These are phyloP conservation scores for Fabriciana adippe DNA, from an alignment of 2,888 invertebrate genomes.

Conservation along the genomic window DNA sequence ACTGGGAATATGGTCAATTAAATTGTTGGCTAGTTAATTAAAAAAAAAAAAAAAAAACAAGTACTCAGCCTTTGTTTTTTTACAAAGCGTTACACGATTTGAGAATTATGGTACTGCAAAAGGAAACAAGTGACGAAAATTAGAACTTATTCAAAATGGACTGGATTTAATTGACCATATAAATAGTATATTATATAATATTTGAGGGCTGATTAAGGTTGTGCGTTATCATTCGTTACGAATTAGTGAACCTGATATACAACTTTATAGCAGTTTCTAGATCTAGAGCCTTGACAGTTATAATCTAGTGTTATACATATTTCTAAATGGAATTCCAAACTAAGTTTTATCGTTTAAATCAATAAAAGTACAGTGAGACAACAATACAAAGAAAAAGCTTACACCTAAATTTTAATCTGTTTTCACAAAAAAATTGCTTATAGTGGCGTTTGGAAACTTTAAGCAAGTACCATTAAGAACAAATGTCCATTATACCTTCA, in stretches of 20 bases:
- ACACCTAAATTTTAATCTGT: no score
- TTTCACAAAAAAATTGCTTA: no score
- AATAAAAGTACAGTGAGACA: no score
- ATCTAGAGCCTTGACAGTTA: constrained; percentile 11
- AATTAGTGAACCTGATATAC: constrained; percentile 23
- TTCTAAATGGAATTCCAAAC: constrained; percentile 22
- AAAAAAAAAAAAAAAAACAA: neutral
- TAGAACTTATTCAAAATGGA: neutral
- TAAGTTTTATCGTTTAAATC: neutral
- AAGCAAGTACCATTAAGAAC: constrained; percentile 2
- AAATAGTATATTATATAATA: constrained; percentile 28
- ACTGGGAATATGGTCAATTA: constrained; percentile 33
- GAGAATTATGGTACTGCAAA: neutral
- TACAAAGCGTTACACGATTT: constrained; percentile 2
- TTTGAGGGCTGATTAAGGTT: constrained; percentile 57
- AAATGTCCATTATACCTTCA: constrained; percentile 12
- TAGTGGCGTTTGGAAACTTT: no score
- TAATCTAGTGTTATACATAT: constrained; percentile 15
- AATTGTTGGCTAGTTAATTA: neutral
- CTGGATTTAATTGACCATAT: constrained; percentile 36
- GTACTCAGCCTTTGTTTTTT: constrained; percentile 9
- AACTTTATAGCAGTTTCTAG: constrained; percentile 18
- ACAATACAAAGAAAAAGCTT: no score
- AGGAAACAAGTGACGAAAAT: neutral
- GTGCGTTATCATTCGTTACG: constrained; percentile 59